Evolutionary conservation across 2,797 vertebrate species (phyloP).

Genomic region (Graptemys geographica): DNA sequence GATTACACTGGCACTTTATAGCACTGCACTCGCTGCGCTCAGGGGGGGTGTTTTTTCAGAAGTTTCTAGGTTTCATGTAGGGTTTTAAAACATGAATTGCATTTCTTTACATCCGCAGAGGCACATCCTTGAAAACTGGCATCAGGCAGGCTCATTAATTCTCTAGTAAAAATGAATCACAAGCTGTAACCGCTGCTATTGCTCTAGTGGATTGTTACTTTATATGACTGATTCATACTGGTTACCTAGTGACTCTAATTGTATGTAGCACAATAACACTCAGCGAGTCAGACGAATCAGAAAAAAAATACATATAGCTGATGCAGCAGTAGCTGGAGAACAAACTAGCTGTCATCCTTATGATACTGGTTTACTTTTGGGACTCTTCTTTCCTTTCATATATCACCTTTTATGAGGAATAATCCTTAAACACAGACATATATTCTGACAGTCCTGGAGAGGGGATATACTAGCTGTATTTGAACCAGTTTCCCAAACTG

Average conservation of each 20-base stretch:
- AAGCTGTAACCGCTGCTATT: not conserved
- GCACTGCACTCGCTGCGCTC: too few species aligned
- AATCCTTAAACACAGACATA: not conserved
- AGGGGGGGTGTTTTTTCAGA: not conserved
- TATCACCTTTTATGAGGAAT: not conserved
- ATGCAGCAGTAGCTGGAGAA: not conserved
- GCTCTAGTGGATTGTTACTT: not conserved
- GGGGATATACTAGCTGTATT: not conserved
- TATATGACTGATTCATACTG: not conserved
- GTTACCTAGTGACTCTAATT: conserved; percentile 34
- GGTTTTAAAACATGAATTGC: not conserved
- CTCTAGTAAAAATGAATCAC: not conserved
- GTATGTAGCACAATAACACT: not conserved
- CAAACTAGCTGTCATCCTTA: not conserved
- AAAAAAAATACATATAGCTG: not conserved
- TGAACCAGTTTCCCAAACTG: conserved; percentile 4
- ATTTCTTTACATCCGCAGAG: not conserved
- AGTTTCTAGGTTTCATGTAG: not conserved
- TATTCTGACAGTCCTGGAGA: not conserved
- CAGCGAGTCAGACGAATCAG: not conserved
- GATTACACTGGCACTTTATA: too few species aligned
- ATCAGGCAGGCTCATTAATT: not conserved
- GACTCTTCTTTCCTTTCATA: not conserved
- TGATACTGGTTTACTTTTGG: conserved; percentile 5
- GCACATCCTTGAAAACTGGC: not conserved